Conservation (phyloP, 2,797 vertebrate species). For the Spea hammondii region DNA sequence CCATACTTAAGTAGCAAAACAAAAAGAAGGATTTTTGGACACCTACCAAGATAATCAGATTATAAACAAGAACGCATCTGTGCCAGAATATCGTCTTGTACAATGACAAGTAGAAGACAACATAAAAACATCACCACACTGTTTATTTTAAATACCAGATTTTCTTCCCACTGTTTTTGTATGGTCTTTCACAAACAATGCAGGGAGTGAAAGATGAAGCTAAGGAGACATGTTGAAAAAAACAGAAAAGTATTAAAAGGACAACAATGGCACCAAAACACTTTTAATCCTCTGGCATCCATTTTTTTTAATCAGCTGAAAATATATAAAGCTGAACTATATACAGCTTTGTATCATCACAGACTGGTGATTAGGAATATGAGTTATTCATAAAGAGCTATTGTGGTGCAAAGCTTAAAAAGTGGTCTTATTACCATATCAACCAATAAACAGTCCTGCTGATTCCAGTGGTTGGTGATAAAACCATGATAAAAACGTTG, state of each 20-base stretch:
- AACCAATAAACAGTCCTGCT: too few species aligned
- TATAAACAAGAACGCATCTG: slow-evolving; percentile 50
- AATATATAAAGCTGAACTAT: too few species aligned
- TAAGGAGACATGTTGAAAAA: slow-evolving; percentile 47
- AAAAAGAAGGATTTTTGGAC: slow-evolving; percentile 58
- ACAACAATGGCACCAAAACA: slow-evolving; percentile 43
- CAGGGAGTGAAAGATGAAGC: slow-evolving; percentile 43
- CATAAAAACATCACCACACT: slow-evolving; percentile 49
- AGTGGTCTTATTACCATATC: too few species aligned
- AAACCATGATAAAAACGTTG: too few species aligned
- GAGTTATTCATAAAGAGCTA: too few species aligned
- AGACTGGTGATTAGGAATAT: too few species aligned
- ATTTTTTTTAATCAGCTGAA: too few species aligned
- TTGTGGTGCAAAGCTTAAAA: too few species aligned
- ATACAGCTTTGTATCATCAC: too few species aligned
- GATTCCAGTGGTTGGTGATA: too few species aligned
- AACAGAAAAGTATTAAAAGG: slow-evolving; percentile 49
- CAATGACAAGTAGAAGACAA: slow-evolving; percentile 58
- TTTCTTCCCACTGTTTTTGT: slow-evolving; percentile 42
- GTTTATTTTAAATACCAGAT: slow-evolving; percentile 58
- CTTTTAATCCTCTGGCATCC: slow-evolving; percentile 37
- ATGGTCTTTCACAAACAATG: slow-evolving; percentile 49
- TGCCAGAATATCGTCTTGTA: slow-evolving; percentile 46
- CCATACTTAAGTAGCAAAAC: slow-evolving; percentile 53
- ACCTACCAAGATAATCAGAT: slow-evolving; percentile 61